Evolutionary conservation across 2,888 invertebrate genomes (phyloP).

Genomic region (Choreutis nemorana): DNA sequence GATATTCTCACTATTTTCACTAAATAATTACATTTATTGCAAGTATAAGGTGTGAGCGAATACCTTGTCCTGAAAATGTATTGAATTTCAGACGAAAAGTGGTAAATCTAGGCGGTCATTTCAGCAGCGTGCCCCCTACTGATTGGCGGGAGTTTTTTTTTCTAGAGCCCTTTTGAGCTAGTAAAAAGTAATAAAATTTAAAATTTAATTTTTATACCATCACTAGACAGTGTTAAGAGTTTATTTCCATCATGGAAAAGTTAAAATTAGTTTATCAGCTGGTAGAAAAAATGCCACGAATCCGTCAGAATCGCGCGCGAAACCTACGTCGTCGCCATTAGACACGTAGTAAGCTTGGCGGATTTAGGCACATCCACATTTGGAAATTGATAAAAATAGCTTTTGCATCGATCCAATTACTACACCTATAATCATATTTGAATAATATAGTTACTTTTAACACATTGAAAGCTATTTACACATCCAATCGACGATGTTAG

Average conservation of each 20-base stretch:
- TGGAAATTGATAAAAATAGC: slow-evolving; percentile 62
- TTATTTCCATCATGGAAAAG: slow-evolving; percentile 22
- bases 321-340: slow-evolving; percentile 65
- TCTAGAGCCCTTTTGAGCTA: slow-evolving; percentile 27
- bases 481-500: slow-evolving; percentile 30
- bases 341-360: slow-evolving; percentile 64
- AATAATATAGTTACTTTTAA: slow-evolving; percentile 20
- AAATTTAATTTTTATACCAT: slow-evolving; percentile 21
- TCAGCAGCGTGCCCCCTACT: slow-evolving; percentile 58
- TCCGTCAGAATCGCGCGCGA: slow-evolving; percentile 66
- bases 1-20: too few relatives aligned
- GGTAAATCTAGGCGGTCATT: slow-evolving; percentile 22
- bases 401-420: slow-evolving; percentile 26
- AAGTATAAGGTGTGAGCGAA: too few relatives aligned
- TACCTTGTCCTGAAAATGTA: slow-evolving; percentile 15
- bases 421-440: slow-evolving; percentile 21
- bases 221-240: slow-evolving; percentile 27
- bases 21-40: too few relatives aligned
- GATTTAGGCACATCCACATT: slow-evolving; percentile 56
- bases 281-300: slow-evolving; percentile 63
- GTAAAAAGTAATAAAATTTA: slow-evolving; percentile 16
- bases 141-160: slow-evolving; percentile 59
- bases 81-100: slow-evolving; percentile 20
- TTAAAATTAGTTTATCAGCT: slow-evolving; percentile 40
- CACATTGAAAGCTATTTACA: slow-evolving; percentile 21